phyloP scores from a whole-genome alignment of 2,797 vertebrate genomes.

The Sternotherus odoratus region DNA sequence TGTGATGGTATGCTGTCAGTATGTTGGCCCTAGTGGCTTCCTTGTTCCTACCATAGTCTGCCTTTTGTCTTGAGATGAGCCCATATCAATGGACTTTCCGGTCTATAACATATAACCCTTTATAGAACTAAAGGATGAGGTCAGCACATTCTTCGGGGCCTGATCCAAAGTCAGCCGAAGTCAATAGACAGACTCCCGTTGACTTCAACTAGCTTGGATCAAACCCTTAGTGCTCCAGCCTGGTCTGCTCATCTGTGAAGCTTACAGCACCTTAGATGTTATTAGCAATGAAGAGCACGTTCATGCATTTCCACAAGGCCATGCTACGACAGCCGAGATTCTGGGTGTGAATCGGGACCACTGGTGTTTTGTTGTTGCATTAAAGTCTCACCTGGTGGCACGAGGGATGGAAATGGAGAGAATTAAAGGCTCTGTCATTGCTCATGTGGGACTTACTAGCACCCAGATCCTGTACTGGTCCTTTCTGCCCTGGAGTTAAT shows the following conservation, averaged over 20 bases:
- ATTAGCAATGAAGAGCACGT: background rate
- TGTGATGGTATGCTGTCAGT: slow-evolving; percentile 51
- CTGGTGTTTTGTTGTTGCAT: rapidly evolving
- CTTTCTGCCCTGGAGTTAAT: rapidly evolving
- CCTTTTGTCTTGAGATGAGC: background rate
- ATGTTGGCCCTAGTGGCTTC: background rate
- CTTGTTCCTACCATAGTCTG: slow-evolving; percentile 53
- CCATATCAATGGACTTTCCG: background rate
- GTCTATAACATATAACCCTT: background rate
- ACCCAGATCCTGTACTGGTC: rapidly evolving
- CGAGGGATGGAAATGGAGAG: background rate
- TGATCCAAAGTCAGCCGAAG: background rate
- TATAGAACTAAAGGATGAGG: background rate
- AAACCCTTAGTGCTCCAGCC: background rate
- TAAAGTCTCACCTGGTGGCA: background rate
- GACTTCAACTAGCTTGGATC: background rate
- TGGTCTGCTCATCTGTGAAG: background rate
- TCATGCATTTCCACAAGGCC: background rate
- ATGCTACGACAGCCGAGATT: background rate
- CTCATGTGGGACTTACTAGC: rapidly evolving
- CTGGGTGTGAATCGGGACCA: background rate
- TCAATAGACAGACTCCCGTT: background rate
- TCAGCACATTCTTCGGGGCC: background rate
- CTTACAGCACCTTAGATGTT: background rate
- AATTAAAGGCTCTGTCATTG: rapidly evolving